Base-by-base conservation (phyloP, 2,888 invertebrate species). In the Carcina quercana region DNA sequence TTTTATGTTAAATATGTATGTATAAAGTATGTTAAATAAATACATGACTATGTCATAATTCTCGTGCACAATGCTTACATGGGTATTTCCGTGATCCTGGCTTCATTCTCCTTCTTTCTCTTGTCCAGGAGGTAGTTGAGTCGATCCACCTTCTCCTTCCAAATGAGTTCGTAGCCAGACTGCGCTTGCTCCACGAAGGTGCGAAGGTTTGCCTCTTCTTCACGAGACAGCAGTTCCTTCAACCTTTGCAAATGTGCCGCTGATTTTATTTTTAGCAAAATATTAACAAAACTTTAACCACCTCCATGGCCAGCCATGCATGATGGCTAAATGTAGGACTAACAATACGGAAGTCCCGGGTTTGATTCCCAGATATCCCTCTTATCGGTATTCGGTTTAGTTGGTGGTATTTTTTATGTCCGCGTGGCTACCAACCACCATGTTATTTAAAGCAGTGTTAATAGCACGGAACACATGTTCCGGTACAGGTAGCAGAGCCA, bases 151-250 rank as follows among this genome's bases (percentile, higher is more conserved):
- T 86, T 86, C 38, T 87, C 86, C 11, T 79, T 73, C 69, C 86
- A 76, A 17, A 76, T 52, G 0, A 61, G 55, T 3, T 75, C 84
- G 0, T 73, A 72, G 0, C 84, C 86, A 26, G 78, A 78, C 42
- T 86, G 87, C 0, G 82, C 84, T 37, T 73, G 62, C n/a, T 75
- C 75, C 4, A 87, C 74, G 11, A 89, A 78, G 58, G 86, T 86
- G 3, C 70, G 71, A 5, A 83, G 85, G 34, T 86, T 78, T 1
- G 47, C 53, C 11, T 80, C 71, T 49, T 88, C 86, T 53, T 90
- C 89, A 5, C 55, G 59, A 0, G 60, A 47, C 19, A 84, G 60
- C 1, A 89, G 45, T 3, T 71, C 63, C 37, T 52, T 48, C 13
- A 88, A 54, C 43, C 87, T 86, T n/a, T n/a, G n/a, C n/a, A n/a